These are phyloP conservation scores for Hypanus sabinus DNA, from an alignment of 2,113 vertebrate species.

Conservation along the genomic window DNA sequence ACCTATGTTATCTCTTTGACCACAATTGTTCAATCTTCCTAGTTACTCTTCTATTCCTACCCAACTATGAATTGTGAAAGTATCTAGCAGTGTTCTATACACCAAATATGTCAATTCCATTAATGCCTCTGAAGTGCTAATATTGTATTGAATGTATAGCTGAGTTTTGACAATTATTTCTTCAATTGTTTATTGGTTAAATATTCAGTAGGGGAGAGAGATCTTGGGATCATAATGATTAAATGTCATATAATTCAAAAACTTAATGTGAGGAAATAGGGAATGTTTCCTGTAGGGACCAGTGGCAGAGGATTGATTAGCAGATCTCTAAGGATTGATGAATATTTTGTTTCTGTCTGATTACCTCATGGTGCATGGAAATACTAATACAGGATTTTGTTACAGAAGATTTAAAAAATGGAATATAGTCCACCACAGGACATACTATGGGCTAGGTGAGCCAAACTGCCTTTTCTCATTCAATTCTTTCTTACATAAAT, in stretches of 20 bases:
- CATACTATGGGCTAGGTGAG: neutral
- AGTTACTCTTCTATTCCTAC: neutral
- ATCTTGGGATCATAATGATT: neutral
- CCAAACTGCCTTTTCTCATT: slow-evolving; percentile 25
- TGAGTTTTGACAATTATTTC: neutral
- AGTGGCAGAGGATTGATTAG: neutral
- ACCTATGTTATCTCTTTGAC: neutral
- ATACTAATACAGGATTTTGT: neutral
- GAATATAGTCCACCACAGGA: slow-evolving; percentile 6
- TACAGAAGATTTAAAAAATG: slow-evolving; percentile 11
- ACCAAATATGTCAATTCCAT: neutral
- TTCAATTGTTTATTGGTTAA: neutral
- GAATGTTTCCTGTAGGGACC: neutral
- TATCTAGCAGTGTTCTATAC: neutral
- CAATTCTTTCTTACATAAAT: slow-evolving; percentile 22
- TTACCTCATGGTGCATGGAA: neutral
- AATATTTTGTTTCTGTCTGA: neutral
- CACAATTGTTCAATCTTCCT: neutral
- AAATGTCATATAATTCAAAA: neutral
- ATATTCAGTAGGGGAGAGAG: neutral
- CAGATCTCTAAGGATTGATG: neutral
- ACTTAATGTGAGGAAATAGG: neutral
- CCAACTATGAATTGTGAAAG: neutral
- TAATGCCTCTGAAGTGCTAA: neutral
- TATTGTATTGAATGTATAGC: neutral